Evolutionary conservation across 2,797 vertebrate genomes (phyloP).

Genomic region (Acanthopagrus latus): DNA sequence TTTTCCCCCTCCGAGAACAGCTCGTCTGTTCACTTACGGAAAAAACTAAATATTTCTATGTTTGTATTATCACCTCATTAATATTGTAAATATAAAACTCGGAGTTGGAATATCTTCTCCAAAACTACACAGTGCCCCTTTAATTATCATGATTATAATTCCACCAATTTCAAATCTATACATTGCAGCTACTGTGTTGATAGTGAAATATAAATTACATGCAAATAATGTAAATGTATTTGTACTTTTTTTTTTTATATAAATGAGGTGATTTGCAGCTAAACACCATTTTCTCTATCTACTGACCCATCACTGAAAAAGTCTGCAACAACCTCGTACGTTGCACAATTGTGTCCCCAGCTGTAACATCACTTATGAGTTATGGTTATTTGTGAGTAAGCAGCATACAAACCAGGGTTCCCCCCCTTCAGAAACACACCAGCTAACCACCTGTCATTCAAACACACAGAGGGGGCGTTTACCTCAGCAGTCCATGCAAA

Average conservation of each 20-base stretch:
- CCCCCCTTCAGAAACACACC: slow-evolving; percentile 22
- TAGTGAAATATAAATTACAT: not conserved
- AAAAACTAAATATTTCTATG: no score
- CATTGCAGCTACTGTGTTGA: not conserved
- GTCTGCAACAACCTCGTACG: not conserved
- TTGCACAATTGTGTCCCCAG: not conserved
- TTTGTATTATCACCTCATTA: no score
- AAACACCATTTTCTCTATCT: not conserved
- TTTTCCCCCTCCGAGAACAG: no score
- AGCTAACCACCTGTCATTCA: slow-evolving; percentile 64
- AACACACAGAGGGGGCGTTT: slow-evolving; percentile 21
- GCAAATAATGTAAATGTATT: no score
- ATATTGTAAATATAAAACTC: no score
- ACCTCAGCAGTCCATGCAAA: slow-evolving; percentile 22
- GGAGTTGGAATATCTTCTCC: no score
- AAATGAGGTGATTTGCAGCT: not conserved
- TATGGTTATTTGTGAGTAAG: no score
- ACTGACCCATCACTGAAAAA: not conserved
- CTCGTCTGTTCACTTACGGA: no score
- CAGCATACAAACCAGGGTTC: slow-evolving; percentile 12
- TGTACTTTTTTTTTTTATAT: no score
- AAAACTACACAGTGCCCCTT: no score
- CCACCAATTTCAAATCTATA: not conserved
- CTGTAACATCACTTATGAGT: no score
- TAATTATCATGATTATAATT: not conserved